Evolutionary conservation across 2,888 invertebrate genomes (phyloP).

Genomic region (Drosophila maculinotata): DNA sequence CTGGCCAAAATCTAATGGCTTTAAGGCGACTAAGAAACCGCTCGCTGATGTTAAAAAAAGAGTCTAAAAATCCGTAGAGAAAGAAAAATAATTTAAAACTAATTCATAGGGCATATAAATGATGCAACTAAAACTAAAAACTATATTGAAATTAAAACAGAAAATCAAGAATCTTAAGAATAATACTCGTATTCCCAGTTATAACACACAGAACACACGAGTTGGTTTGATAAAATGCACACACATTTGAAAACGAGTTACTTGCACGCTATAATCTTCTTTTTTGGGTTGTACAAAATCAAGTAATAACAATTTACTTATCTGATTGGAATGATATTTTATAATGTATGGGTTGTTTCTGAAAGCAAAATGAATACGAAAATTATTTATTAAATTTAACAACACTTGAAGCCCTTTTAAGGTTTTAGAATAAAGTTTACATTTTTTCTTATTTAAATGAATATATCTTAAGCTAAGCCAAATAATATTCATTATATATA

Average conservation of each 20-base stretch:
- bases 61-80: conserved; percentile 43
- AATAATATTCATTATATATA: too few relatives aligned
- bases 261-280: conserved; percentile 65
- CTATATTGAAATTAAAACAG: conserved; percentile 21
- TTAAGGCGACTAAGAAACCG: conserved; percentile 56
- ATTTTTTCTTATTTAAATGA: too few relatives aligned
- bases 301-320: conserved; percentile 8
- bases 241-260: conserved; percentile 73
- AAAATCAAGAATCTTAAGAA: conserved; percentile 24
- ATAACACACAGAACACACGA: conserved; percentile 57
- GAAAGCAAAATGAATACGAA: not conserved
- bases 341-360: conserved; percentile 22
- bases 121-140: conserved; percentile 30
- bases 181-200: conserved; percentile 36
- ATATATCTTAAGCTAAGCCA: too few relatives aligned
- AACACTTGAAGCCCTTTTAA: too few relatives aligned
- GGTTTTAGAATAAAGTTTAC: too few relatives aligned
- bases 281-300: conserved; percentile 33
- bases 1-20: conserved; percentile 51
- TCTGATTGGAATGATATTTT: conserved; percentile 3
- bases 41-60: conserved; percentile 48
- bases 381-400: not conserved
- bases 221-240: conserved; percentile 76
- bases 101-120: conserved; percentile 53
- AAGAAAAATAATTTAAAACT: conserved; percentile 37